Base-by-base conservation (phyloP, 1,140 invertebrate genomes). In the Cydia splendana region DNA sequence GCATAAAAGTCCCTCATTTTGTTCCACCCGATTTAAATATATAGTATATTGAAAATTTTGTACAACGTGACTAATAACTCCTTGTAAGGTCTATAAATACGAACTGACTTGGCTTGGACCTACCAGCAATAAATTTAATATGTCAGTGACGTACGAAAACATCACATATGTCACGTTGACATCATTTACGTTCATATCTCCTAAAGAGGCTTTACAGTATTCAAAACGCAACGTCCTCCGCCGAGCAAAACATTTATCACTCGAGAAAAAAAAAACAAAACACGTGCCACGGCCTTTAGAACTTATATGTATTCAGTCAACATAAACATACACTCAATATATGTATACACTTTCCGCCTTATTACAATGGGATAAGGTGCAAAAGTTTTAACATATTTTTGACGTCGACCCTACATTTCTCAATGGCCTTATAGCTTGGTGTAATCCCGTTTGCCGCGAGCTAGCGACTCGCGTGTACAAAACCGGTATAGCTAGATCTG, bases 211-310 rank as follows among this genome's bases (percentile, higher is more conserved):
- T 71, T 71, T 71, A 71, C 30, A 20, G 34, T 71, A 71, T 71
- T 71, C 67, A 71, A 71, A 71, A 71, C 34, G 67, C 71, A 78
- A 82, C 76, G 74, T 76, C 76, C 76, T 51, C 74, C 51, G 30
- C 15, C 75, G 67, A 67, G 74, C 76, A 74, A 82, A 81, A 74
- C 75, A 81, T 82, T 82, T 82, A 81, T 82, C 79, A 82, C 77
- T 79, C 75, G 79, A 75, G 79, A 65, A 77, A 81, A 79, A 85
- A 82, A 79, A 79, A 71, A 80, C 73, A 78, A 79, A 89, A 85
- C 88, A 91, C 90, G 88, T 90, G 86, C 86, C 83, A 85, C 78
- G 80, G 77, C 78, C 77, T 75, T 71, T 71, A 71, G 67, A 71
- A 71, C 67, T 71, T 71, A 71, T 71, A 71, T 71, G 67, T 71